Percentiles rank a stretch among this genome's conserved stretches.
phyloP scores from a whole-genome alignment of 2,797 vertebrate genomes.

The Synanceia verrucosa region DNA sequence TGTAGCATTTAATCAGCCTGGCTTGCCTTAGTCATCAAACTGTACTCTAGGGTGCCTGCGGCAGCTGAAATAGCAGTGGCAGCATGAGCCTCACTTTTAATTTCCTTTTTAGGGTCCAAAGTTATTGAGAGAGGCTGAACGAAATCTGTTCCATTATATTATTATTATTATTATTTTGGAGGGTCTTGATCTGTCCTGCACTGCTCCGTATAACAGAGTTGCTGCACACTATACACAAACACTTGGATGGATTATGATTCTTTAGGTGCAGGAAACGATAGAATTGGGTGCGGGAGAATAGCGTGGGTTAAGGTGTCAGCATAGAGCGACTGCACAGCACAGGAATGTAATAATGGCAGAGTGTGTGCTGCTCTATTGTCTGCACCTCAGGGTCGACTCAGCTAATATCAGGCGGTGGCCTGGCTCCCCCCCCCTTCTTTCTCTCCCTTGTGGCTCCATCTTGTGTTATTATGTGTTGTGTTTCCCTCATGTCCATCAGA shows the following conservation, averaged over 20 bases:
- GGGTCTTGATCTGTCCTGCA: slow-evolving; percentile 51
- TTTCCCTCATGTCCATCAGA: slow-evolving; percentile 76
- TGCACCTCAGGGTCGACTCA: slow-evolving; percentile 63
- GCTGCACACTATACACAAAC: not conserved
- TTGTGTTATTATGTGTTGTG: slow-evolving; percentile 51
- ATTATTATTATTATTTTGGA: slow-evolving; percentile 64
- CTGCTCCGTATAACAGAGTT: slow-evolving; percentile 43
- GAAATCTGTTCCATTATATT: slow-evolving; percentile 60
- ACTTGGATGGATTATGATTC: slow-evolving; percentile 55
- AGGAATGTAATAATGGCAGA: slow-evolving; percentile 74
- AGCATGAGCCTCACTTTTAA: slow-evolving; percentile 64
- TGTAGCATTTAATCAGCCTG: slow-evolving; percentile 75
- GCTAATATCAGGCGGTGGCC: slow-evolving; percentile 62
- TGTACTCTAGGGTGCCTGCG: slow-evolving; percentile 46
- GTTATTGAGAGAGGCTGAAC: slow-evolving; percentile 56
- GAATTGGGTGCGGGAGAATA: slow-evolving; percentile 36
- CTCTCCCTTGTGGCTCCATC: slow-evolving; percentile 20
- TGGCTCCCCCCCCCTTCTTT: slow-evolving; percentile 1
- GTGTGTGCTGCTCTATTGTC: slow-evolving; percentile 59
- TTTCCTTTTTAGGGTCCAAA: slow-evolving; percentile 68
- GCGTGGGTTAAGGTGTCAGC: slow-evolving; percentile 45
- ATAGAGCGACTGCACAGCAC: slow-evolving; percentile 43
- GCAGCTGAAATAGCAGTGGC: slow-evolving; percentile 42
- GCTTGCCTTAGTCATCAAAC: slow-evolving; percentile 65
- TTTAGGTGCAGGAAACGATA: slow-evolving; percentile 35